Evolutionary conservation across 2,888 invertebrate genomes (phyloP).

Genomic region (Altica lythri): DNA sequence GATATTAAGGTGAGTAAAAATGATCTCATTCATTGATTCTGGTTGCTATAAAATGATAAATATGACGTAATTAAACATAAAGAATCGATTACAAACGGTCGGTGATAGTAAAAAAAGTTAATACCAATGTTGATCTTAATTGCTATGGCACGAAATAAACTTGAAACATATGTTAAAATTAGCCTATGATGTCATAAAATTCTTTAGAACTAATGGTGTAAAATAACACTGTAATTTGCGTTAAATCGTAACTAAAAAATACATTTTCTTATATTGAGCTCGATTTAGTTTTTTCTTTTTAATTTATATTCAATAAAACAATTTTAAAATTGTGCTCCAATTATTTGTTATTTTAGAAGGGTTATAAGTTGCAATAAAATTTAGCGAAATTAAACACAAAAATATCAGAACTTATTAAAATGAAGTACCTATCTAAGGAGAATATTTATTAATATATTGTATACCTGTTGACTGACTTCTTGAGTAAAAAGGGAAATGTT

Average conservation of each 20-base stretch:
- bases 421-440: too few species aligned
- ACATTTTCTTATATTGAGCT: too few species aligned
- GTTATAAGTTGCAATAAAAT: too few species aligned
- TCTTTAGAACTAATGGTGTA: not conserved
- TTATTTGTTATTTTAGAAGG: too few species aligned
- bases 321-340: too few species aligned
- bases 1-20: slow-evolving; percentile 15
- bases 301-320: not conserved
- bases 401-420: too few species aligned
- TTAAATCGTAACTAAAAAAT: not conserved
- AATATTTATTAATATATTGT: too few species aligned
- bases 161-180: not conserved
- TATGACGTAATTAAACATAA: not conserved
- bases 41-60: not conserved
- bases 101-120: slow-evolving; percentile 5
- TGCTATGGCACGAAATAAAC: not conserved
- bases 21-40: slow-evolving; percentile 9
- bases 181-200: slow-evolving; percentile 2
- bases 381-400: too few species aligned
- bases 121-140: not conserved
- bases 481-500: too few species aligned
- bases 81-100: not conserved
- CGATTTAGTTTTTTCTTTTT: too few species aligned
- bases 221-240: too few species aligned
- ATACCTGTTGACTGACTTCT: too few species aligned